A percentile compares a stretch with the other conserved stretches of the same genome.
Evolutionary conservation across 2,888 invertebrate species (phyloP).

Genomic region (Cephus nigrinus): DNA sequence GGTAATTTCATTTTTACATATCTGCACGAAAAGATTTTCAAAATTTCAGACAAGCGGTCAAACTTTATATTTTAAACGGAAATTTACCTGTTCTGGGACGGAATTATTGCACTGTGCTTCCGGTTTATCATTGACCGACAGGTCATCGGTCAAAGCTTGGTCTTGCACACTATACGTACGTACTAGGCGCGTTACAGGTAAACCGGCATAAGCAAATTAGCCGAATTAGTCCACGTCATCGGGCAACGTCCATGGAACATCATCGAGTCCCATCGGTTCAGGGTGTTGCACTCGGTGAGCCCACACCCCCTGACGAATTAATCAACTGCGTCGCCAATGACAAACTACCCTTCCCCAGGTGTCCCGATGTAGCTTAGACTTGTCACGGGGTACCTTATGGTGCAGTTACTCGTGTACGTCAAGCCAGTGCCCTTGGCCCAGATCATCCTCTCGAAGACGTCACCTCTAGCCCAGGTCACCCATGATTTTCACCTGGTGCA

Average conservation of each 20-base stretch:
- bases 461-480: background rate
- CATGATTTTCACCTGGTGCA: background rate
- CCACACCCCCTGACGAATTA: background rate
- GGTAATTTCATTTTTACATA: too few species aligned
- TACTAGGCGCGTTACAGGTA: background rate
- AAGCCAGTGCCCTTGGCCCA: background rate
- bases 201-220: background rate
- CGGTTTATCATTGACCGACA: background rate
- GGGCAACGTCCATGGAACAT: background rate
- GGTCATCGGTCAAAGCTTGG: background rate
- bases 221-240: background rate
- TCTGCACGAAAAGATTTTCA: too few species aligned
- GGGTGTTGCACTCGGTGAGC: background rate
- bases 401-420: background rate
- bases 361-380: background rate
- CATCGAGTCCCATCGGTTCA: background rate
- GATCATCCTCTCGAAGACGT: background rate
- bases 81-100: background rate
- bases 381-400: background rate
- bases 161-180: background rate
- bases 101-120: background rate
- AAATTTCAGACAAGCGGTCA: too few species aligned
- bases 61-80: background rate
- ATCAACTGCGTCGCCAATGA: background rate
- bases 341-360: background rate